Evolutionary conservation across 2,888 invertebrate species (phyloP).

Genomic region (Acanthacorydalis orientalis): DNA sequence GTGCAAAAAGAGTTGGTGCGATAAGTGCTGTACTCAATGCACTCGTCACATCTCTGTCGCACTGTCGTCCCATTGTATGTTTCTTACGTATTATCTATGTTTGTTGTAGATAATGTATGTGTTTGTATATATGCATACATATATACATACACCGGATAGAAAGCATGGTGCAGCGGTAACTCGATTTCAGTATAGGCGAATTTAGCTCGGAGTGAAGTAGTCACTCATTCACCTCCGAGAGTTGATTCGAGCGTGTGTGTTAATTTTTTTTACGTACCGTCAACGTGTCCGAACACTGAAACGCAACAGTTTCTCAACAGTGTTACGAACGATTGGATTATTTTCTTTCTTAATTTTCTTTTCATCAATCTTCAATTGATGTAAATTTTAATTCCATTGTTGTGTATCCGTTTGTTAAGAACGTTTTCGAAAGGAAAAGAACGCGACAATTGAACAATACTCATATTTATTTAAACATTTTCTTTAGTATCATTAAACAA

Average conservation of each 20-base stretch:
- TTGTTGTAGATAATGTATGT: background rate
- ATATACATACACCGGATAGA: background rate
- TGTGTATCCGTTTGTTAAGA: background rate
- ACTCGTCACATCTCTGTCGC: too few species aligned
- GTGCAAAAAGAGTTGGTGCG: too few species aligned
- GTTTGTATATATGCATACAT: background rate
- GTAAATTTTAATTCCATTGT: background rate
- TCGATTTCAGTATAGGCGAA: constrained; percentile 4
- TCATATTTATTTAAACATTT: background rate
- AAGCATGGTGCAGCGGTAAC: constrained; percentile 1
- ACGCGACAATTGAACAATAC: background rate
- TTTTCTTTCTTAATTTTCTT: background rate
- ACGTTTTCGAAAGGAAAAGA: background rate
- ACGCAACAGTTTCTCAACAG: too few species aligned
- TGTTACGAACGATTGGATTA: too few species aligned
- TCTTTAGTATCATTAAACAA: background rate
- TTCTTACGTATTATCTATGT: too few species aligned
- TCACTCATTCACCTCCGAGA: constrained; percentile 2
- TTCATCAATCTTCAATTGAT: background rate
- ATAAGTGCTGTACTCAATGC: too few species aligned
- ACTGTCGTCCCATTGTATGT: too few species aligned
- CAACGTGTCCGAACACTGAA: background rate
- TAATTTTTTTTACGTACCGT: background rate
- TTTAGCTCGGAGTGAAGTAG: constrained; percentile 6
- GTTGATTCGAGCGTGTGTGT: constrained; percentile 1